These are phyloP conservation scores for Drosophila paulistorum DNA, from an alignment of 1,140 invertebrate genomes.

Conservation along the genomic window DNA sequence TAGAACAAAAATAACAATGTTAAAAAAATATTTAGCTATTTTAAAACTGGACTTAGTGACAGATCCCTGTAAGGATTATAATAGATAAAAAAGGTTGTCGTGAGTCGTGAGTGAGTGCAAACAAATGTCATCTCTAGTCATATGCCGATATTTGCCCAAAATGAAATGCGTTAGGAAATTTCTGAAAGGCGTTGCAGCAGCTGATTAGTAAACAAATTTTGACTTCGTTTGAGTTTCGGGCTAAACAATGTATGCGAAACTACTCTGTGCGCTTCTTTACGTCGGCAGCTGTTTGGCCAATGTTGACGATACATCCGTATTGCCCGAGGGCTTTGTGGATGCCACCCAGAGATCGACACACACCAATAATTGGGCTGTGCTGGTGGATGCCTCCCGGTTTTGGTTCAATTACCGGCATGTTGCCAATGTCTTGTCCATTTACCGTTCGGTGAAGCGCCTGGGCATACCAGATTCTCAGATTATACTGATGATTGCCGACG, in stretches of 20 bases:
- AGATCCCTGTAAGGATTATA: background rate
- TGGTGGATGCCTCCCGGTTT: slow-evolving; percentile 98
- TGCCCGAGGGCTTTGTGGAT: slow-evolving; percentile 70
- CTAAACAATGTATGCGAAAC: background rate
- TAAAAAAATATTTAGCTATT: too few relatives aligned
- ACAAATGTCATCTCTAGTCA: slow-evolving; percentile 5
- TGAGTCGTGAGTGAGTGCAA: background rate
- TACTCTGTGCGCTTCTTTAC: background rate
- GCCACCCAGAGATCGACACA: slow-evolving; percentile 85
- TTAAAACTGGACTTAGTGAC: background rate
- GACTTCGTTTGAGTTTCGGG: background rate
- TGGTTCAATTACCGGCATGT: slow-evolving; percentile 99
- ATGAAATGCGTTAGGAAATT: slow-evolving; percentile 12
- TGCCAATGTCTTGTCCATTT: slow-evolving; percentile 99
- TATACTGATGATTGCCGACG: slow-evolving; percentile 99
- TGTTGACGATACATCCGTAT: slow-evolving; percentile 39
- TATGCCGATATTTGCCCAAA: slow-evolving; percentile 3
- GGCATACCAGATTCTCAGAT: slow-evolving; percentile 99
- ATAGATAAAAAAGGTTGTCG: background rate
- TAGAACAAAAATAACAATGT: too few relatives aligned
- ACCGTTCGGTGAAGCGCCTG: slow-evolving; percentile 97
- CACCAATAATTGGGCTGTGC: slow-evolving; percentile 99
- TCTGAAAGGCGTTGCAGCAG: slow-evolving; percentile 3
- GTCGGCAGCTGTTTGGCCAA: background rate
- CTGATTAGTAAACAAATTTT: slow-evolving; percentile 7